Evolutionary conservation across 23 tunicate species (phyloP), one percentile per base, ranked within the genome.

Genomic region (Aplidium turbinatum): DNA sequence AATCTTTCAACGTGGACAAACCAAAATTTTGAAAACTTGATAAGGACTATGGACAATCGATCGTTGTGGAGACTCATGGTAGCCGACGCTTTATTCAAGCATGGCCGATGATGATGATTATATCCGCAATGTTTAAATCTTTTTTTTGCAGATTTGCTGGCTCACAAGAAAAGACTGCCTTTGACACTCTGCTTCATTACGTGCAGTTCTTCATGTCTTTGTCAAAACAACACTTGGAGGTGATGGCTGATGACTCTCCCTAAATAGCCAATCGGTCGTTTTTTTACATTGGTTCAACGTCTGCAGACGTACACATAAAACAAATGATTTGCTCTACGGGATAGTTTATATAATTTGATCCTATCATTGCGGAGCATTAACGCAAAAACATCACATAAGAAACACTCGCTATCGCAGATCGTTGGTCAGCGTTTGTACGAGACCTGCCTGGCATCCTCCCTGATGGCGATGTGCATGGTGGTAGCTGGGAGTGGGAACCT

Each of bases 401-500:
- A n/a, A n/a, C n/a, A n/a, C 20, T 32, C 13, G 39, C 31, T 57
- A 27, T 18, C 48, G 35, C 69, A 86, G 93, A 72, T 79, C 16
- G 79, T 91, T 26, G 97, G 97, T 4, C 83, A 60, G 30, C 73
- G 89, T 27, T 29, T 87, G 39, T 76, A 63, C 52, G 89, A 82
- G 23, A 74, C 82, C 19, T 84, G 91, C 36, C 35, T 91, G 7
- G 48, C 86, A 9, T 56, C 91, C 0, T 91, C 91, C 46, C 64
- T 94, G 30, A 65, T 94, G 3, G 74, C 95, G 1, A 32, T 82
- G 46, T 60, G 82, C 56, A 62, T 94, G 86, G 90, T 94, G 29
- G 94, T 82, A 42, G 78, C 99, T 57, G 99, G 99, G 24, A 89
- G 96, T 60, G 99, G 99, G 1, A 82, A 94, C 61, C 60, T 87